Percentiles rank a stretch among this genome's conserved stretches.
These are phyloP conservation scores for Poecile montanus DNA, from an alignment of 2,797 vertebrate species.

Conservation along the genomic window DNA sequence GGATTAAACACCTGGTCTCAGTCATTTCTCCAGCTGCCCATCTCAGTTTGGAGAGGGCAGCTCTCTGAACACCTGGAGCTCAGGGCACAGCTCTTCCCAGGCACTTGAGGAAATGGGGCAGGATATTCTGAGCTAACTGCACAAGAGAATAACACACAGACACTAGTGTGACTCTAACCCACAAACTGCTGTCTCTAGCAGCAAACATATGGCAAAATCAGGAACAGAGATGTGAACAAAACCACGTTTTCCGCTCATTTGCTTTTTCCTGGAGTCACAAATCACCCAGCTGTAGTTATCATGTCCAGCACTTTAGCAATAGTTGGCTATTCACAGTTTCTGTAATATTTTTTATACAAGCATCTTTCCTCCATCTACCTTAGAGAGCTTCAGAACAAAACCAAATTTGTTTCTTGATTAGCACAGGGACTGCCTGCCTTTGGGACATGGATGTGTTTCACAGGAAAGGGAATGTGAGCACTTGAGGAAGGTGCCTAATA, in stretches of 20 bases:
- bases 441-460: not conserved
- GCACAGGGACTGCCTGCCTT: not conserved
- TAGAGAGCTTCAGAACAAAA: not conserved
- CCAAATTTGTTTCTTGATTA: not conserved
- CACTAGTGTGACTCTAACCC: not conserved
- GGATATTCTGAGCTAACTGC: not conserved
- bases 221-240: not conserved
- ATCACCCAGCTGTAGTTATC: not conserved
- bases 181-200: not conserved
- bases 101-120: not conserved
- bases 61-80: accelerated
- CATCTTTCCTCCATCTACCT: not conserved
- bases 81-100: accelerated
- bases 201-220: not conserved
- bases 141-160: not conserved
- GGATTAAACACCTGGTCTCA: not conserved
- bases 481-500: not conserved
- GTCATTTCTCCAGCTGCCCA: not conserved
- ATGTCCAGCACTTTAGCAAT: not conserved
- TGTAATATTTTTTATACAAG: not conserved
- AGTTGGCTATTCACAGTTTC: not conserved
- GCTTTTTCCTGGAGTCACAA: not conserved
- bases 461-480: not conserved
- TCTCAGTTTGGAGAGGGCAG: not conserved
- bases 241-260: not conserved